A percentile compares a stretch with the other conserved stretches of the same genome.
These are phyloP conservation scores for Drosophila kuntzei DNA, from an alignment of 2,888 invertebrate species.

Conservation along the genomic window DNA sequence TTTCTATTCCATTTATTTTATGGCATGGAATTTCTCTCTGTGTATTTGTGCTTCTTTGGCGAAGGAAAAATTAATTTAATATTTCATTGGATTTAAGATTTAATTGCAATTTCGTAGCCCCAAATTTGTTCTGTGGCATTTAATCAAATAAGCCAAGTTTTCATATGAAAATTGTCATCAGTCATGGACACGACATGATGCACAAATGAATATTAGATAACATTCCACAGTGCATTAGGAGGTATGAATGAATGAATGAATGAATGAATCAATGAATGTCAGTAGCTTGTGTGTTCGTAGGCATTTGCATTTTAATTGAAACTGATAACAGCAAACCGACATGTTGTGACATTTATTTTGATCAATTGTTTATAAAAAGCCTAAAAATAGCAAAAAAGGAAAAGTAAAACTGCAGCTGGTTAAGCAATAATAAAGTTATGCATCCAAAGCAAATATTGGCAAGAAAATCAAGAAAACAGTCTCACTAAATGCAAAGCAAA, in stretches of 20 bases:
- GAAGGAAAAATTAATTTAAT: conserved; percentile 45
- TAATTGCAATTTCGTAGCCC: conserved; percentile 49
- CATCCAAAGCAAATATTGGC: conserved; percentile 59
- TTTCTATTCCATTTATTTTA: conserved; percentile 6
- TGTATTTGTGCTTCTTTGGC: conserved; percentile 1
- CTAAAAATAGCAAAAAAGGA: conserved; percentile 6
- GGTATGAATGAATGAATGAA: background rate
- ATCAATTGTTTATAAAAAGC: conserved; percentile 43
- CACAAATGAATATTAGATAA: conserved; percentile 33
- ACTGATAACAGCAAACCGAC: conserved; percentile 55
- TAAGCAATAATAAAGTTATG: conserved; percentile 60
- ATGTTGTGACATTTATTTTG: conserved; percentile 55
- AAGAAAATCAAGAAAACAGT: conserved; percentile 40
- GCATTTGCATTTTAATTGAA: conserved; percentile 68
- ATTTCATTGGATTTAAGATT: conserved; percentile 37
- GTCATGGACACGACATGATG: conserved; percentile 14
- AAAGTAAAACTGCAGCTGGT: conserved; percentile 34
- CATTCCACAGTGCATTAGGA: conserved; percentile 1
- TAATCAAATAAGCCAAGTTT: conserved; percentile 45
- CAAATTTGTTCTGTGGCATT: conserved; percentile 35
- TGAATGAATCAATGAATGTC: conserved; percentile 17
- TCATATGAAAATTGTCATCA: conserved; percentile 25
- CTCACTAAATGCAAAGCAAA: conserved; percentile 62
- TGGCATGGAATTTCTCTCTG: conserved; percentile 3
- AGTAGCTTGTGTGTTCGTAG: background rate